Base-by-base conservation (phyloP, 2,888 invertebrate species). In the Tyria jacobaeae region DNA sequence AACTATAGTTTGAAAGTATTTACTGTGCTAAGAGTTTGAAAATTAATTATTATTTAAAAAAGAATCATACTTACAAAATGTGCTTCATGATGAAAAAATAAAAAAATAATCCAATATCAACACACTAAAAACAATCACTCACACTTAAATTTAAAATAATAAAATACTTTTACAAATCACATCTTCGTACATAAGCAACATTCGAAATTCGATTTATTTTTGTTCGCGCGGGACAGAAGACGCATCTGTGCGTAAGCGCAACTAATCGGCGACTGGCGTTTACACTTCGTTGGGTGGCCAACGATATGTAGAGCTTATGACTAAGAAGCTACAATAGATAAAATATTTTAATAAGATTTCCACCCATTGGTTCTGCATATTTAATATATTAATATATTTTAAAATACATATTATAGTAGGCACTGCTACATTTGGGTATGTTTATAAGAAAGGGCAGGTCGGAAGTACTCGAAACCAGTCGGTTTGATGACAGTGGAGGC, bases 51-150 rank as follows among this genome's bases (percentile, higher is more conserved):
- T n/a, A n/a, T n/a, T n/a, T n/a, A n/a, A n/a, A 41, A n/a, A 27
- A 27, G 27, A 49, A 2, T 25, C 3, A 63, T 70, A 83, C 83
- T 81, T 50, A 83, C 82, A 81, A 60, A 62, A 78, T 58, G 50
- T 61, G 65, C 62, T 76, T 77, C 83, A 83, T 83, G 63, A 62
- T 82, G 76, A 60, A 60, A 44, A 55, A 59, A 39, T 48, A 57
- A 54, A 55, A 71, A n/a, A n/a, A n/a, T n/a, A n/a, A 73, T 67
- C 62, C 68, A 57, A 62, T 25, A 60, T 60, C 64, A 76, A 70
- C 70, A 65, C 52, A 57, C 54, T 51, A 62, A n/a, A 59, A 64
- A 52, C 72, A 60, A 70, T 66, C 75, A 77, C 75, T 60, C 66
- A 62, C 71, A 70, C 70, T 62, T 48, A 60, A 58, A 66, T 47